Evolutionary conservation across 2,797 vertebrate genomes (phyloP), one percentile per base, ranked within the genome.

Genomic region (Picus viridis): DNA sequence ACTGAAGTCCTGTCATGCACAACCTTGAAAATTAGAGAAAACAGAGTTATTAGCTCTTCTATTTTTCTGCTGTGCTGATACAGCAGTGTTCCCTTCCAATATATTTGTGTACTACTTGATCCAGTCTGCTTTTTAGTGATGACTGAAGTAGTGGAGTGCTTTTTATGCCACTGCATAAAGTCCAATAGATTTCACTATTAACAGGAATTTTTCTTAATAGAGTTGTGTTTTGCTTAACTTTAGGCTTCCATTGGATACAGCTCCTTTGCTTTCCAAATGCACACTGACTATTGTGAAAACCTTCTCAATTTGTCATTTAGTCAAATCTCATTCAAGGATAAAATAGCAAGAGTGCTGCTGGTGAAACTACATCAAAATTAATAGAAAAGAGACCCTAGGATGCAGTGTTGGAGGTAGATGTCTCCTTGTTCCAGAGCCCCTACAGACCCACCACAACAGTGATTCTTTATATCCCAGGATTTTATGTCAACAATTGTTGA

Each of bases 141-240:
- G 18, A 34, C 53, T 76, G 49, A 70, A 75, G 57, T 57, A 51
- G 29, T 75, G 29, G 10, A 23, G 2, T 74, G 19, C 43, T 71
- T 54, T 71, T 83, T 63, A 58, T 88, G 16, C 18, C 24, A 27
- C 6, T 62, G 16, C 58, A 8, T 68, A 2, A 61, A 59, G 11
- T 62, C 20, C 27, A 76, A 23, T 3, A 71, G 64, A 73, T 84
- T 45, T 88, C 45, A 77, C 41, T 73, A 27, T 65, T 82, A 26
- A 26, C 0, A 8, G 63, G 12, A 39, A 4, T 63, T 83, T 67
- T 74, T 82, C 23, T 16, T 64, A 20, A 8, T 39, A 34, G 24
- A 64, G 13, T 64, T 90, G 29, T 64, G 29, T 73, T 93, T 86
- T 90, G 20, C 41, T 75, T 92, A 68, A 45, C 81, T 88, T 82